Percentiles rank a stretch among this genome's conserved stretches.
phyloP scores from a whole-genome alignment of 2,113 vertebrate genomes.

The Hemiscyllium ocellatum region DNA sequence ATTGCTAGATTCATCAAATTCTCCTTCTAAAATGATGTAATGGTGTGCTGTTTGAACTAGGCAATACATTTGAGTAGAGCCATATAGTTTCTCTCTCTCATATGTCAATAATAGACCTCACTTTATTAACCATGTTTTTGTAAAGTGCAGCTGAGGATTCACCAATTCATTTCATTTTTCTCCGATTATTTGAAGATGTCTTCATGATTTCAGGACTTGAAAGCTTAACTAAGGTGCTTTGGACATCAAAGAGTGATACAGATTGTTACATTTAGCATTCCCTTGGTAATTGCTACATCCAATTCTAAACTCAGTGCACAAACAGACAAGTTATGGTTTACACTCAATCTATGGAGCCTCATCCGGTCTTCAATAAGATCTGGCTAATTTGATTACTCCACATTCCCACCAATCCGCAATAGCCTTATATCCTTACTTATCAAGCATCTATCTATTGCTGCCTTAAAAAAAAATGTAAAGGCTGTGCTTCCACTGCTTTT shows the following conservation, averaged over 20 bases:
- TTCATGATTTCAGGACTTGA: neutral
- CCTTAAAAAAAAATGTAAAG: no score
- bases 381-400: no score
- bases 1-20: neutral
- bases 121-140: neutral
- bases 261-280: neutral
- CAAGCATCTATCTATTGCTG: no score
- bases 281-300: neutral
- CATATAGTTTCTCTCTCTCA: neutral
- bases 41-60: neutral
- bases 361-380: no score
- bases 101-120: neutral
- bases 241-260: neutral
- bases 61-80: neutral
- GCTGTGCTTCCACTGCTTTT: no score
- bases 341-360: no score
- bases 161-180: neutral
- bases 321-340: no score
- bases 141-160: neutral
- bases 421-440: no score
- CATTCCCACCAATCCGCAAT: no score
- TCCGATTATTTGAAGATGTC: neutral
- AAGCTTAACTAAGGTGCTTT: neutral
- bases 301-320: neutral
- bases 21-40: neutral